Evolutionary conservation across 2,797 vertebrate genomes (phyloP), one percentile per base, ranked within the genome.

Genomic region (Diplodus puntazzo): DNA sequence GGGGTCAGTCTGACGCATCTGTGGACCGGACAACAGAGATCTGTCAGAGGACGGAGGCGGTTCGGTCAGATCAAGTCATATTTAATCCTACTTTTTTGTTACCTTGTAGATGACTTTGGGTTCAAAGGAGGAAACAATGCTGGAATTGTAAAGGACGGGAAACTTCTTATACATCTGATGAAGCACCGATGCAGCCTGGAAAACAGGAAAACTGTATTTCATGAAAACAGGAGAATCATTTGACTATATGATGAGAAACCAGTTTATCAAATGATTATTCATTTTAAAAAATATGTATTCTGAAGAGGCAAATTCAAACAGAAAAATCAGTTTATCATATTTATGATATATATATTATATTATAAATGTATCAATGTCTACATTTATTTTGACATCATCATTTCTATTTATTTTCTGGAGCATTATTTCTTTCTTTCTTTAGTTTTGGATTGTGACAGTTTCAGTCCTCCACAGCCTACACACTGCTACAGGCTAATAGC

Each of bases 51-150:
- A 7, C 49, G 46, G 62, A 21, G 30, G 2, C 21, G 12, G 43
- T 2, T n/a, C 16, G 18, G n/a, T 10, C n/a, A 25, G 30, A 48
- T 8, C 34, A 39, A 27, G 39, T 57, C 16, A 20, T 16, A 14
- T 30, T 46, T 23, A 20, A 2, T 11, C 9, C 18, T 18, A 5
- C 34, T 42, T 21, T 63, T 7, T 2, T 52, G 11, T 95, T 93
- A 99, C 97, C 97, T 97, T 98, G 90, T 98, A 98, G 90, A 99
- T 96, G 85, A 99, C 96, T 90, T 96, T 96, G 69, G 93, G 92
- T 75, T 90, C 92, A 91, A 91, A 90, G 45, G 92, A 92, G 59
- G 68, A 86, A 45, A 92, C 85, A 0, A 91, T 64, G 63, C 86
- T 90, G 70, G 85, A 81, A 34, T 86, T 90, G 64, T 91, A 90